phyloP scores from a whole-genome alignment of 2,797 vertebrate genomes.

The Esox lucius region DNA sequence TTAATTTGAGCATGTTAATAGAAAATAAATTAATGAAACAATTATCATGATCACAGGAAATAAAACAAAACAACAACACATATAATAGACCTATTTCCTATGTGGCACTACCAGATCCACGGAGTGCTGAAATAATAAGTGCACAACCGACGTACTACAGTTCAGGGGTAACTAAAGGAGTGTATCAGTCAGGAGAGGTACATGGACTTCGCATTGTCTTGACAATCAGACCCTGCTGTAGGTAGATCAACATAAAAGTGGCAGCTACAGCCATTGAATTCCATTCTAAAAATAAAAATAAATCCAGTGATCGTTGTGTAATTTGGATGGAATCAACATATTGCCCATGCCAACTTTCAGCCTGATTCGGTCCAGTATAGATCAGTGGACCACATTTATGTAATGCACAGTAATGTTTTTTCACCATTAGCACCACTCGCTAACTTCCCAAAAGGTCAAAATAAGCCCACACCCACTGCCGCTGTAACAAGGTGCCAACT shows the following conservation, averaged over 20 bases:
- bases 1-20: constrained; percentile 53
- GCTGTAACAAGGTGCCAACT: neutral
- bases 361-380: neutral
- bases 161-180: constrained; percentile 7
- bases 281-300: neutral
- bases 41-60: constrained; percentile 25
- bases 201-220: neutral
- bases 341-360: neutral
- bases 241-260: neutral
- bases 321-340: neutral
- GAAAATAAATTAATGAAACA: constrained; percentile 56
- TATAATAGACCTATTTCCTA: constrained; percentile 18
- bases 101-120: constrained; percentile 29
- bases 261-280: neutral
- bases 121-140: constrained; percentile 25
- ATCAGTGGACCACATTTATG: constrained; percentile 1
- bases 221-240: neutral
- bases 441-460: neutral
- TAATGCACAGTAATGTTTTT: neutral
- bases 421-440: neutral
- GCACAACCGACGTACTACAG: constrained; percentile 23
- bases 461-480: neutral
- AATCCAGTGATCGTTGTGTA: constrained; percentile 2
- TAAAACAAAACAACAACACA: constrained; percentile 25
- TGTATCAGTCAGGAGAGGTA: constrained; percentile 8